A percentile compares a stretch with the other conserved stretches of the same genome.
These are phyloP conservation scores for Neoaliturus tenellus DNA, from an alignment of 2,888 invertebrate species.

Conservation along the genomic window DNA sequence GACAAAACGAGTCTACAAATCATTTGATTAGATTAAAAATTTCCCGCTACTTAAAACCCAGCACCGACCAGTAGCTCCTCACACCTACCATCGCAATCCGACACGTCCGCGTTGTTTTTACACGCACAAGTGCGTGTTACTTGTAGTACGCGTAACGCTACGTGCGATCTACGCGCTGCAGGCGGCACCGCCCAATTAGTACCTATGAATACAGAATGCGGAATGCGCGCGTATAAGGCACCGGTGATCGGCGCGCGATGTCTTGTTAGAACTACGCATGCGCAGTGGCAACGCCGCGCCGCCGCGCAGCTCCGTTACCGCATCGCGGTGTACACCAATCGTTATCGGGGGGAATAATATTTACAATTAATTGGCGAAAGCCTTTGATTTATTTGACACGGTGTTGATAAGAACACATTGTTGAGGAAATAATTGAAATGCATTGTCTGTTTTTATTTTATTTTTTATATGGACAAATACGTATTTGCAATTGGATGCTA, in stretches of 20 bases:
- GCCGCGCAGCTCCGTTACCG: neutral
- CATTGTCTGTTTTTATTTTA: too few relatives aligned
- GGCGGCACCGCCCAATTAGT: constrained; percentile 27
- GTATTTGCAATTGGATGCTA: too few relatives aligned
- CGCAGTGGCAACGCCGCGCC: neutral
- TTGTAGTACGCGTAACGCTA: neutral
- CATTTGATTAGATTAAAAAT: too few relatives aligned
- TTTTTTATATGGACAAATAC: too few relatives aligned
- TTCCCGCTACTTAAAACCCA: too few relatives aligned
- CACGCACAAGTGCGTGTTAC: neutral
- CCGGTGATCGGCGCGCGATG: constrained; percentile 8
- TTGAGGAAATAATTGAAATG: too few relatives aligned
- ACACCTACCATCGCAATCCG: neutral
- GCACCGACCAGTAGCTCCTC: neutral
- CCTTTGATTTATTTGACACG: neutral
- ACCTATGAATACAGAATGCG: constrained; percentile 25
- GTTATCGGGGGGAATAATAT: neutral
- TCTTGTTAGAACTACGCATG: constrained; percentile 15
- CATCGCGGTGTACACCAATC: neutral
- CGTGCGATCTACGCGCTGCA: neutral
- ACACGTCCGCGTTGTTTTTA: neutral
- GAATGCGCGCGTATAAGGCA: constrained; percentile 14
- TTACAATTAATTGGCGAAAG: neutral
- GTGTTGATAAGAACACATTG: too few relatives aligned
- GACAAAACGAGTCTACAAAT: too few relatives aligned